These are phyloP conservation scores for Rhegmatorhina hoffmannsi DNA, from an alignment of 2,113 vertebrate species.

Conservation along the genomic window DNA sequence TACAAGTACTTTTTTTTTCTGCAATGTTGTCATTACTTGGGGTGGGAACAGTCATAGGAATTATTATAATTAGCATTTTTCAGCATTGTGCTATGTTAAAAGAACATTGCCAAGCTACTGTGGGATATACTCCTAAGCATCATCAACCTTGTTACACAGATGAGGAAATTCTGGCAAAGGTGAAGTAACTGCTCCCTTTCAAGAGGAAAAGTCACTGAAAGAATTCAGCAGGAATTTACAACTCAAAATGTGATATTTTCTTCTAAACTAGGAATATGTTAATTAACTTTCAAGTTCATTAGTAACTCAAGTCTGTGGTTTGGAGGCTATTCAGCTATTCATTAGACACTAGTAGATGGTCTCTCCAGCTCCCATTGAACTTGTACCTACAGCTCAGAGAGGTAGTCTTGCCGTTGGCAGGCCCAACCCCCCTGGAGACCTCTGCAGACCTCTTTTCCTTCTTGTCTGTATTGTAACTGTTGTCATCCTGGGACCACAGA, in stretches of 20 bases:
- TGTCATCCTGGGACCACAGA: background rate
- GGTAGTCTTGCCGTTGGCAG: rapidly evolving
- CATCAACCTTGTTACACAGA: background rate
- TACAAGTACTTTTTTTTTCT: background rate
- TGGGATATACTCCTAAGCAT: background rate
- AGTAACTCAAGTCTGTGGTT: background rate
- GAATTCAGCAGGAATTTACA: background rate
- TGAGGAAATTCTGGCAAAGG: background rate
- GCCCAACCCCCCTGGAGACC: background rate
- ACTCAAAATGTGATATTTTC: background rate
- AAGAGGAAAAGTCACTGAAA: background rate
- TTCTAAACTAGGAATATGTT: background rate
- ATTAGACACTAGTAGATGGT: background rate
- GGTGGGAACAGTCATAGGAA: background rate
- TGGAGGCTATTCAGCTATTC: background rate
- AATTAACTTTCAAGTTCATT: background rate
- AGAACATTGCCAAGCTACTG: background rate
- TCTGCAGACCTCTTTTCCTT: background rate
- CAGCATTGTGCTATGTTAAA: background rate
- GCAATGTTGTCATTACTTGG: slow-evolving; percentile 15
- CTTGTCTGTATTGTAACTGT: background rate
- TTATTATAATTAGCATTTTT: background rate
- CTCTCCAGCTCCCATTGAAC: background rate
- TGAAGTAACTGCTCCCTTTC: background rate
- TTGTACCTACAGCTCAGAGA: background rate